phyloP scores from a whole-genome alignment of 2,888 invertebrate species.

The Callinectes sapidus region DNA sequence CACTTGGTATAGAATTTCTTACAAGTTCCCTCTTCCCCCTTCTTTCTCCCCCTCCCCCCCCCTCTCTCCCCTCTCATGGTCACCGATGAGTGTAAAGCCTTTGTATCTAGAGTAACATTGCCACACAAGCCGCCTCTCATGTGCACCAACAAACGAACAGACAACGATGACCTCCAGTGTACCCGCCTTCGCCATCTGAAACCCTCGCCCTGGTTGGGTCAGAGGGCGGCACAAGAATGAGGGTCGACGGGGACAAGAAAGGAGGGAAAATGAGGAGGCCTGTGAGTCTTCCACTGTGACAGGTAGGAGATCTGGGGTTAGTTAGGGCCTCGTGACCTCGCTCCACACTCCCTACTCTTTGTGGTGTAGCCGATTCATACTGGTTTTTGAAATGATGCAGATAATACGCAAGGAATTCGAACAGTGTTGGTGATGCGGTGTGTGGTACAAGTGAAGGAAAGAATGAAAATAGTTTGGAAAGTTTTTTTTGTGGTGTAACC shows the following conservation, averaged over 20 bases:
- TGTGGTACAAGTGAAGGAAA: neutral
- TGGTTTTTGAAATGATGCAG: neutral
- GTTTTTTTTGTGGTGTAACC: neutral
- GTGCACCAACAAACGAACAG: neutral
- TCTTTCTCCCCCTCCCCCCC: neutral
- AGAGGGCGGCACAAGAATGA: neutral
- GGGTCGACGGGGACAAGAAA: neutral
- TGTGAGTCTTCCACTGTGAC: neutral
- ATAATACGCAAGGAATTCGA: neutral
- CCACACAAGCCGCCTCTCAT: neutral
- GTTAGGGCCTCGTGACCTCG: neutral
- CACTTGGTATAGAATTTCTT: neutral
- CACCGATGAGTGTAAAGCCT: neutral
- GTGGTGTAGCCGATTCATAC: neutral
- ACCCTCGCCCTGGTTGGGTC: slow-evolving; percentile 12
- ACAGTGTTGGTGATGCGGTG: neutral
- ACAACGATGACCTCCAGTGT: neutral
- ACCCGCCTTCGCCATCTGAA: neutral
- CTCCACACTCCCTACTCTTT: neutral
- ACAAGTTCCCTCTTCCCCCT: neutral
- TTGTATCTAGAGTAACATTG: neutral
- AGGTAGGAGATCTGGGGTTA: neutral
- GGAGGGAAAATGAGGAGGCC: neutral
- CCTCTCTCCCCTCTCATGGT: neutral
- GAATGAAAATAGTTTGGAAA: neutral